These are phyloP conservation scores for Pseudomyrmex flavicornis DNA, from an alignment of 1,140 invertebrate genomes.

Conservation along the genomic window DNA sequence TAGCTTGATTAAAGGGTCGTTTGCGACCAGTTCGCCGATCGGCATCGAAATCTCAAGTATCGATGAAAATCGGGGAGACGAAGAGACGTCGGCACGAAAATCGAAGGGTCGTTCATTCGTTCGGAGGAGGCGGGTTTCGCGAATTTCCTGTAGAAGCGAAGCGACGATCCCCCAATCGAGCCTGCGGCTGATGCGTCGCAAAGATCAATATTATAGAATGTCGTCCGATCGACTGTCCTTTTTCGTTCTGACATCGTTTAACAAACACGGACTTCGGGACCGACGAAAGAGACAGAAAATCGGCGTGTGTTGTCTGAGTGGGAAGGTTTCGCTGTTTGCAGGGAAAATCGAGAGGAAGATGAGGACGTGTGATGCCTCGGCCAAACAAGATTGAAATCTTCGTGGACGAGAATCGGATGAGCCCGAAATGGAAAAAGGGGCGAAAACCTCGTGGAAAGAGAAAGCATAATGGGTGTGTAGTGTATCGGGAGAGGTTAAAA, in stretches of 20 bases:
- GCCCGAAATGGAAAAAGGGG: constrained; percentile 71
- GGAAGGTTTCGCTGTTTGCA: constrained; percentile 50
- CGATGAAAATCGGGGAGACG: constrained; percentile 9
- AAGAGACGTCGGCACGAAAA: not conserved
- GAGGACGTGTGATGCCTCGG: constrained; percentile 73
- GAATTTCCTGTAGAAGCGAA: constrained; percentile 74
- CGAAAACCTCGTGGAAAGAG: constrained; percentile 56
- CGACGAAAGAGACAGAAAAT: constrained; percentile 25
- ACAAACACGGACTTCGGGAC: constrained; percentile 45
- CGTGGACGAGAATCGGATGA: constrained; percentile 77
- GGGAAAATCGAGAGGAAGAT: constrained; percentile 65
- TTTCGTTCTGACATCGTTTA: constrained; percentile 51
- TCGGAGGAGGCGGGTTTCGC: constrained; percentile 35
- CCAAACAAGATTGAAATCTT: constrained; percentile 81
- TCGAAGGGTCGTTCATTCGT: constrained; percentile 50
- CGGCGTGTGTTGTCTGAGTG: constrained; percentile 4
- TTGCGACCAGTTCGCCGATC: not conserved
- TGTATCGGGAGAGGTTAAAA: constrained; percentile 29
- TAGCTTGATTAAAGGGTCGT: not conserved
- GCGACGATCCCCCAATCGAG: constrained; percentile 59
- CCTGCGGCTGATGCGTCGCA: constrained; percentile 45
- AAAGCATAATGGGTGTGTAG: constrained; percentile 49
- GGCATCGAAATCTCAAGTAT: constrained; percentile 31
- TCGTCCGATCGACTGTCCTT: constrained; percentile 54
- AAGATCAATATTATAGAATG: constrained; percentile 57